Evolutionary conservation across 2,113 vertebrate genomes (phyloP).

Genomic region (Numenius arquata): DNA sequence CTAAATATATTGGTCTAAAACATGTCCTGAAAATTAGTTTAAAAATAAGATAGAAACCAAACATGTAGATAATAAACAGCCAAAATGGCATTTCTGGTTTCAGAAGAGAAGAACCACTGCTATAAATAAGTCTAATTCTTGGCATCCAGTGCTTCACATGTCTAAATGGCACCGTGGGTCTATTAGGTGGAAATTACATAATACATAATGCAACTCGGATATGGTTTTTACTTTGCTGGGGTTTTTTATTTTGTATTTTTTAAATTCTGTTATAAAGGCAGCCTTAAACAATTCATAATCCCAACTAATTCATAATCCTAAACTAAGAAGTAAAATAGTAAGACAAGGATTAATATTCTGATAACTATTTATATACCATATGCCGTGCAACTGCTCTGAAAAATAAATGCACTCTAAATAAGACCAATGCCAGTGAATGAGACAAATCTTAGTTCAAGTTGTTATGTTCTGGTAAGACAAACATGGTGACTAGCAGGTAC

Average conservation of each 20-base stretch:
- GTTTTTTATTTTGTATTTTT: neutral
- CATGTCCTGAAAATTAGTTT: neutral
- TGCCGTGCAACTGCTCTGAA: slow-evolving; percentile 6
- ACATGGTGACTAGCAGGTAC: neutral
- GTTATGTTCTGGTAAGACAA: slow-evolving; percentile 17
- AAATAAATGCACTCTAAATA: slow-evolving; percentile 35
- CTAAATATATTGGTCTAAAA: neutral
- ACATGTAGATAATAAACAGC: neutral
- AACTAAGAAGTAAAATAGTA: neutral
- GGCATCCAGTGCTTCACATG: neutral
- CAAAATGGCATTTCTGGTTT: neutral
- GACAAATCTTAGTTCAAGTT: neutral
- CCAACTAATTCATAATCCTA: neutral
- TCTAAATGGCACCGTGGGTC: neutral
- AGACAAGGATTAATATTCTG: neutral
- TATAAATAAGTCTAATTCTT: neutral
- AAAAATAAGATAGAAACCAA: neutral
- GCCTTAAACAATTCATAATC: neutral
- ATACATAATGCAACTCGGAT: neutral
- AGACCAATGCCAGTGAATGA: neutral
- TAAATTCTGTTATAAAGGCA: neutral
- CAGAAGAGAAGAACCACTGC: neutral
- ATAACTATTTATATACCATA: neutral
- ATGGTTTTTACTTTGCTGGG: neutral
- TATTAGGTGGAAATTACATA: neutral